These are phyloP conservation scores for Toxostoma redivivum DNA, from an alignment of 2,113 vertebrate species.

Conservation along the genomic window DNA sequence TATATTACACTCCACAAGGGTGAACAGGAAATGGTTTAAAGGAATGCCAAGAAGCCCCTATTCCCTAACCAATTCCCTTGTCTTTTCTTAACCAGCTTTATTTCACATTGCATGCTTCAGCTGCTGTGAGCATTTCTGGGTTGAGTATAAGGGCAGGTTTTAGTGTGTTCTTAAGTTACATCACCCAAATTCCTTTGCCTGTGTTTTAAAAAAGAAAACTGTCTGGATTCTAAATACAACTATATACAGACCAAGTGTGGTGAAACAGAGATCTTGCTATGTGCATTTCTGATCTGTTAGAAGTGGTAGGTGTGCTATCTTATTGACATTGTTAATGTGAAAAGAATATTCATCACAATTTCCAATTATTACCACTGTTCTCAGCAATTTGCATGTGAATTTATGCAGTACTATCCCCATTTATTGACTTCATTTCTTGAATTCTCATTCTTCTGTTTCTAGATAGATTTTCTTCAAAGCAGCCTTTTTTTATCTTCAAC, in stretches of 20 bases:
- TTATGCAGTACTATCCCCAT: not conserved
- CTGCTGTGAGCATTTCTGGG: constrained; percentile 6
- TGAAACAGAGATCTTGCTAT: not conserved
- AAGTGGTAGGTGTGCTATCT: not conserved
- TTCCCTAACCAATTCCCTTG: constrained; percentile 27
- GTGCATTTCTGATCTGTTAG: not conserved
- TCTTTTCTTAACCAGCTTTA: constrained; percentile 8
- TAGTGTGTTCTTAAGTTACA: not conserved
- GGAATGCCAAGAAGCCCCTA: constrained; percentile 30
- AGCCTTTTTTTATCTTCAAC: not conserved
- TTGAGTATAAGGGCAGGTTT: not conserved
- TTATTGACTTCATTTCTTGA: not conserved
- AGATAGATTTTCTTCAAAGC: not conserved
- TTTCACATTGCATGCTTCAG: constrained; percentile 16
- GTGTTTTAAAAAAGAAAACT: not conserved
- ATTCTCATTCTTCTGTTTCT: not conserved
- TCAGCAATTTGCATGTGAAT: not conserved
- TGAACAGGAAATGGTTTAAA: constrained; percentile 50
- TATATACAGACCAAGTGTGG: not conserved
- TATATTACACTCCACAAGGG: constrained; percentile 15
- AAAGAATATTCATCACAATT: not conserved
- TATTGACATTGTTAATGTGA: not conserved
- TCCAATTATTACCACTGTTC: not conserved
- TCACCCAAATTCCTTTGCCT: not conserved
- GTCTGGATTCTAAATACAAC: not conserved